Base-by-base conservation (phyloP, 1,140 invertebrate species). In the Aplysia californica region DNA sequence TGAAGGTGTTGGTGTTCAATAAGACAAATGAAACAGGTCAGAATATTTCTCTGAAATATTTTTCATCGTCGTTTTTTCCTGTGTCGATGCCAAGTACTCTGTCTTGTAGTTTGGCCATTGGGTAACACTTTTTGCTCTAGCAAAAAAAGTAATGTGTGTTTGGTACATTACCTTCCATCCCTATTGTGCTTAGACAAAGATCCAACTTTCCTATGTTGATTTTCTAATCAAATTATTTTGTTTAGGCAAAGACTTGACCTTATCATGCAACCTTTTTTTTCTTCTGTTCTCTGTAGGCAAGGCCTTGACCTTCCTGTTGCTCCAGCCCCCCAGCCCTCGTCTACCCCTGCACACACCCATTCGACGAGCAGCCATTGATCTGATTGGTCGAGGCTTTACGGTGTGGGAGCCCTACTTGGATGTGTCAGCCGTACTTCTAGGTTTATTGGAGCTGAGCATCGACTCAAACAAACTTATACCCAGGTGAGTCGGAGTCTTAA, bases 341-440 rank as follows among this genome's bases (percentile, higher is more conserved):
- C 90, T 98, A 71, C 97, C 97, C 0, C 91, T 95, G 21, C 95
- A 98, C 89, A 98, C 97, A 21, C 94, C 97, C 0, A 91, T 99
- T 35, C 91, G 98, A 23, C 90, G 98, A 78, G 97, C 98, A 23
- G 97, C 98, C 2, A 98, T 99, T 59, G 98, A 99, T 92, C 92
- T 99, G 64, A 82, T 92, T 41, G 92, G 98, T 0, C 92, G 98
- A 64, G 98, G 98, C 35, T 99, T 99, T 88, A 97, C 96, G 0
- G 96, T 99, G 0, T 99, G 98, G 98, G 97, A 99, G 89, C 97
- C 97, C 0, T 98, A 99, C 89, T 88, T 99, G 29, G 98, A 99
- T 90, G 97, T 99, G 64, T 97, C 97, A 39, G 96, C 85, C 41
- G 95, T 98, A 35, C 89, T 98, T 29, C 90, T 97, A 0, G 95